These are phyloP conservation scores for Boloria euphrosyne DNA, from an alignment of 2,888 invertebrate species.

Conservation along the genomic window DNA sequence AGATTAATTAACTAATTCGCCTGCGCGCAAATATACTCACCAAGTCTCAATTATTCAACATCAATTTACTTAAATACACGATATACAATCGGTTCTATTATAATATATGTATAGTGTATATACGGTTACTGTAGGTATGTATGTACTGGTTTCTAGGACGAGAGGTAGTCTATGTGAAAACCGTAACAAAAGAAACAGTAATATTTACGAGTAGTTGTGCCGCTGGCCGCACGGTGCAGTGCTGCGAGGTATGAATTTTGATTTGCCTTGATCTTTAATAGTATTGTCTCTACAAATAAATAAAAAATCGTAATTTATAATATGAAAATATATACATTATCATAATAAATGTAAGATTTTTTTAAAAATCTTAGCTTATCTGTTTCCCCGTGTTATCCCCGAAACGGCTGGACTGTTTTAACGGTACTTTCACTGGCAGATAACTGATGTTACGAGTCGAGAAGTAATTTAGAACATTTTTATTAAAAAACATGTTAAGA, in stretches of 20 bases:
- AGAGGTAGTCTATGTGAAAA: constrained; percentile 12
- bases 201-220: constrained; percentile 1
- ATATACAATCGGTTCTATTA: background rate
- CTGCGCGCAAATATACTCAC: constrained; percentile 3
- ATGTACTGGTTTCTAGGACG: constrained; percentile 12
- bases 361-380: too few species aligned
- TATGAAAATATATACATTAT: too few species aligned
- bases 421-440: too few species aligned
- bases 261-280: constrained; percentile 3
- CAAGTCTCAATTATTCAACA: constrained; percentile 5
- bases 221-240: background rate
- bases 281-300: too few species aligned
- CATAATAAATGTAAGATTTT: too few species aligned
- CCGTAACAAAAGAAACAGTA: constrained; percentile 12
- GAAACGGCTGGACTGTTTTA: too few species aligned
- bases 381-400: too few species aligned
- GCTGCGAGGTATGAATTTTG: background rate
- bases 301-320: too few species aligned
- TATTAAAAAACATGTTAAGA: too few species aligned
- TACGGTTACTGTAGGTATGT: background rate
- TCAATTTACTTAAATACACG: constrained; percentile 1
- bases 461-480: too few species aligned
- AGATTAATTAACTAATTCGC: constrained; percentile 3
- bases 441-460: too few species aligned
- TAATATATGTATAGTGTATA: background rate